Conservation (phyloP, 2,113 vertebrate genomes). For the Podarcis muralis region DNA sequence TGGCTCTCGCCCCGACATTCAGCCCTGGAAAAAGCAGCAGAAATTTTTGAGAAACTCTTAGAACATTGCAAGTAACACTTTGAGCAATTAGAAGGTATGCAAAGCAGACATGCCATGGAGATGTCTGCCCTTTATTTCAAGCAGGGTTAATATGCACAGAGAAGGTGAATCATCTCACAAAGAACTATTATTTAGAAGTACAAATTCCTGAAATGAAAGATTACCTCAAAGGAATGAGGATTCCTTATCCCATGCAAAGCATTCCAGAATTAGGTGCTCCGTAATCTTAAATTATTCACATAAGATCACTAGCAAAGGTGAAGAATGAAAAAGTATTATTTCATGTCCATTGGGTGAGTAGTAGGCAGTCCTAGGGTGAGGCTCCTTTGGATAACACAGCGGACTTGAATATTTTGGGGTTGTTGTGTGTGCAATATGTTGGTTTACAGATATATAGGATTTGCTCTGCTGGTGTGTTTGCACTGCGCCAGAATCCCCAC, state of each 20-base stretch:
- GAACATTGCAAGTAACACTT: not conserved
- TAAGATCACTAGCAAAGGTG: not conserved
- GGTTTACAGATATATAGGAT: no score
- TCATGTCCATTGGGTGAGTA: not conserved
- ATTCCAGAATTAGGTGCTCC: not conserved
- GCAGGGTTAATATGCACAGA: not conserved
- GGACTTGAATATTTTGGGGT: no score
- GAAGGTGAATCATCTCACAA: constrained; percentile 5
- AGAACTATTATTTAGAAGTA: not conserved
- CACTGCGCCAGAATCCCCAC: no score
- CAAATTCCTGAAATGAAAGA: not conserved
- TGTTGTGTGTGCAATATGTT: no score
- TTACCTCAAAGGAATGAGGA: not conserved
- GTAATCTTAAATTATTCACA: not conserved
- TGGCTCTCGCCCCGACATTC: no score
- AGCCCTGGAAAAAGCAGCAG: no score
- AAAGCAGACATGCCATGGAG: not conserved
- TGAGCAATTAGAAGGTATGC: not conserved
- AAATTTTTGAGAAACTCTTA: no score
- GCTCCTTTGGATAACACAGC: no score
- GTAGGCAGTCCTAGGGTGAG: not conserved
- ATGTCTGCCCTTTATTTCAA: not conserved
- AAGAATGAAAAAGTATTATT: not conserved
- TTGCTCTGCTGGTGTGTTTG: no score
- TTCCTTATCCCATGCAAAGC: not conserved